Conservation (phyloP, 2,113 vertebrate species). For the Accipiter virgatus region DNA sequence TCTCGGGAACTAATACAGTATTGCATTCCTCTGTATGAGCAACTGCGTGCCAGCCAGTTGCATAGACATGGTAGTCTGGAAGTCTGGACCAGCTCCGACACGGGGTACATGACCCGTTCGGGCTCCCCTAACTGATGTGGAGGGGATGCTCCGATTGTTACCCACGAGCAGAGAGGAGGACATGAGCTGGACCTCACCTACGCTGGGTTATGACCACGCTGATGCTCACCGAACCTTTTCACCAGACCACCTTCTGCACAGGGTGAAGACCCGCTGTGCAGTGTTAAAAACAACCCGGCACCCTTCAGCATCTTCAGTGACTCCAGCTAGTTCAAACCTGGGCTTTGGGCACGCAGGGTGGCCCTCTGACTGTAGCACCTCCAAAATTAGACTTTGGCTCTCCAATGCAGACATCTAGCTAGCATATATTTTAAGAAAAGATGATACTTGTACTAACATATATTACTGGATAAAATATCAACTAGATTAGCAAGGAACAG, state of each 20-base stretch:
- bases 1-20: not conserved
- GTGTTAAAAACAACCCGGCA: no score
- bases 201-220: accelerated
- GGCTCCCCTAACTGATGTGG: accelerated
- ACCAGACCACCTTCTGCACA: not conserved
- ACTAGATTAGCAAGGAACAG: not conserved
- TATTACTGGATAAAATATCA: not conserved
- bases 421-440: not conserved
- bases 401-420: not conserved
- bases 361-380: not conserved
- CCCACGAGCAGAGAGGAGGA: not conserved
- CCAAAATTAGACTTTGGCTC: not conserved
- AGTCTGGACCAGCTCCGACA: not conserved
- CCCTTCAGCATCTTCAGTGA: no score
- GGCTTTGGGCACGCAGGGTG: not conserved
- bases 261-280: not conserved
- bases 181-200: not conserved
- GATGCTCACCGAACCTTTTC: not conserved
- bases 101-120: accelerated
- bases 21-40: accelerated
- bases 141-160: not conserved
- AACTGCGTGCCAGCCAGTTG: accelerated
- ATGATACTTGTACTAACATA: not conserved
- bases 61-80: not conserved
- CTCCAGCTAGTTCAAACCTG: not conserved